Percentiles rank a stretch among this genome's conserved stretches.
These are phyloP conservation scores for Xylocampa areola DNA, from an alignment of 2,888 invertebrate genomes.

Conservation along the genomic window DNA sequence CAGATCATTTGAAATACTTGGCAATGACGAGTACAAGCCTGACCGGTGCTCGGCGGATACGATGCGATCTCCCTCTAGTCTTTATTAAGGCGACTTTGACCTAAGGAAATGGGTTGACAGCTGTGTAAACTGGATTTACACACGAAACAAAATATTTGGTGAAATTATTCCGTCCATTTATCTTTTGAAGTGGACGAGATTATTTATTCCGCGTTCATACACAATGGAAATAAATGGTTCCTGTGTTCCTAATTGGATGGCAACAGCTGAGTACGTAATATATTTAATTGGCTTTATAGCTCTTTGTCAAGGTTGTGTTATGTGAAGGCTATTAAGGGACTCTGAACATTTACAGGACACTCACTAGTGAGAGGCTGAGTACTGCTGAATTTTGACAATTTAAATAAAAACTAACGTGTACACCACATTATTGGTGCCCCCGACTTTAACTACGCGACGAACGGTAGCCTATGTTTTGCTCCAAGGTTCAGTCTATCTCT, in stretches of 20 bases:
- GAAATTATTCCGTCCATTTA: slow-evolving; percentile 56
- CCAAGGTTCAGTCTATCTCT: no score
- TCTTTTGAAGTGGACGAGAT: slow-evolving; percentile 44
- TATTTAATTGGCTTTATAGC: slow-evolving; percentile 53
- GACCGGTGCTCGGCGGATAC: slow-evolving; percentile 23
- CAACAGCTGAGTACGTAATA: slow-evolving; percentile 39
- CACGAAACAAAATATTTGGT: slow-evolving; percentile 30
- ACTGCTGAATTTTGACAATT: slow-evolving; percentile 26
- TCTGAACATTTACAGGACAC: slow-evolving; percentile 27
- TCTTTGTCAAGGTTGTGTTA: slow-evolving; percentile 52
- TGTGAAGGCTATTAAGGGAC: slow-evolving; percentile 39
- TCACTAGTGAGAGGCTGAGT: slow-evolving; percentile 3
- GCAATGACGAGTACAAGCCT: slow-evolving; percentile 29
- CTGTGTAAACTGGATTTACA: slow-evolving; percentile 8
- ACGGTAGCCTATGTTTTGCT: no score
- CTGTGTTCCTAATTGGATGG: slow-evolving; percentile 40
- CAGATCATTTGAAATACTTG: slow-evolving; percentile 41
- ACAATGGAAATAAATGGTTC: slow-evolving; percentile 63
- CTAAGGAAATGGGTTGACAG: slow-evolving; percentile 29
- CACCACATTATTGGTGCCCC: slow-evolving; percentile 1
- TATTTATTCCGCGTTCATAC: slow-evolving; percentile 40
- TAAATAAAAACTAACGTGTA: no score
- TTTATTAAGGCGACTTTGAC: slow-evolving; percentile 39
- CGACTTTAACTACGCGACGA: no score
- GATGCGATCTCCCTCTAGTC: slow-evolving; percentile 12